Percentiles rank a stretch among this genome's conserved stretches.
Evolutionary conservation across 2,113 vertebrate species (phyloP).

Genomic region (Cyphomyrus plagiostoma): DNA sequence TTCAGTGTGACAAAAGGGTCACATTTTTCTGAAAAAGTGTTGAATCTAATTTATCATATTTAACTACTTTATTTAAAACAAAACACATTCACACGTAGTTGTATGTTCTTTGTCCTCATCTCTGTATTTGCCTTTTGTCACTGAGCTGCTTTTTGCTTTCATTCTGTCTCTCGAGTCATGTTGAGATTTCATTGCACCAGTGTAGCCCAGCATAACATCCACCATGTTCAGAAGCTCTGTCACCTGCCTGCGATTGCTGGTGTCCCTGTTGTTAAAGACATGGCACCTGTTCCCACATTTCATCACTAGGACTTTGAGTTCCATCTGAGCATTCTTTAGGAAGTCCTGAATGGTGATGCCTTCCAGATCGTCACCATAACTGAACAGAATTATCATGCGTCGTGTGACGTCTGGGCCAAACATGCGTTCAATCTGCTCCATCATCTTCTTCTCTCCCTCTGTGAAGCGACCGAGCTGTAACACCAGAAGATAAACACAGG

Average conservation of each 20-base stretch:
- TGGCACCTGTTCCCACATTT: not conserved
- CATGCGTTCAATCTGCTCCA: not conserved
- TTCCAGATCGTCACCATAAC: not conserved
- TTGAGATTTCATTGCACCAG: not conserved
- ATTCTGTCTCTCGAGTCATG: not conserved
- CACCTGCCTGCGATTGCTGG: not conserved
- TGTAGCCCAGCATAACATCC: too few species aligned
- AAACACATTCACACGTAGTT: not conserved
- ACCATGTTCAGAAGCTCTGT: too few species aligned
- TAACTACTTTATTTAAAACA: not conserved
- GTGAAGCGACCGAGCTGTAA: constrained; percentile 1
- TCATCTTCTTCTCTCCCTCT: not conserved
- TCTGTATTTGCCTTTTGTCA: not conserved
- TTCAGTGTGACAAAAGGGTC: not conserved
- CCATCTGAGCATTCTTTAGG: not conserved
- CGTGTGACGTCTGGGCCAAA: not conserved
- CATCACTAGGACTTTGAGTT: not conserved
- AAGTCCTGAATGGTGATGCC: not conserved
- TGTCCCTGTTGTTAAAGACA: not conserved
- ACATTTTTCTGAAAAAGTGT: not conserved
- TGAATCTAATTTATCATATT: not conserved
- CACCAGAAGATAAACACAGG: not conserved
- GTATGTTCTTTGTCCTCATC: not conserved
- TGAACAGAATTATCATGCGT: not conserved
- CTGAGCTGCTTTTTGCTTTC: not conserved